These are phyloP conservation scores for Cervus canadensis DNA, from an alignment of 2,113 vertebrate genomes.

Conservation along the genomic window DNA sequence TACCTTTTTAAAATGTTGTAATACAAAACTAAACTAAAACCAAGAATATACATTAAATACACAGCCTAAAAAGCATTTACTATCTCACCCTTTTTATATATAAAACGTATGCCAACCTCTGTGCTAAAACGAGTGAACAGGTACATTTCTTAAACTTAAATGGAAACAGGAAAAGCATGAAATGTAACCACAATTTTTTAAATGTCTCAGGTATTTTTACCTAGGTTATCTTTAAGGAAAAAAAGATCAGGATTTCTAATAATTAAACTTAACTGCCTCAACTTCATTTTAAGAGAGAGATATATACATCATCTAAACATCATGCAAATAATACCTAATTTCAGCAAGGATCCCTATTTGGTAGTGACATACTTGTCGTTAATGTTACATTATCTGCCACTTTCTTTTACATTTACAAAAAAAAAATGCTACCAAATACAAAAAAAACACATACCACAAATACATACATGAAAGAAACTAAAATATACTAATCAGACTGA, in stretches of 20 bases:
- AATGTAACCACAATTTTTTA: background rate
- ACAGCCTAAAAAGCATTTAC: background rate
- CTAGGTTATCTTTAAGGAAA: background rate
- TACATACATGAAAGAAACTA: background rate
- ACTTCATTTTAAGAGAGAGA: background rate
- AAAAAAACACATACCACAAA: background rate
- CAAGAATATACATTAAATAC: background rate
- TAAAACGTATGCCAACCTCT: background rate
- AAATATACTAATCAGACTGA: background rate
- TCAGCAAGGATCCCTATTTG: background rate
- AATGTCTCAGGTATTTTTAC: background rate
- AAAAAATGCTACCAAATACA: background rate
- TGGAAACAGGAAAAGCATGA: background rate
- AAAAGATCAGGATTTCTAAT: background rate
- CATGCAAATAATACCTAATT: slow-evolving; percentile 39
- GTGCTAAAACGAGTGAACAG: background rate
- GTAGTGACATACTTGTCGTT: background rate
- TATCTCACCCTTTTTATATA: background rate
- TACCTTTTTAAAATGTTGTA: background rate
- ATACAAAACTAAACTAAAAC: slow-evolving; percentile 2
- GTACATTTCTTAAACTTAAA: background rate
- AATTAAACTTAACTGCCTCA: background rate
- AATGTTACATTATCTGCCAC: background rate
- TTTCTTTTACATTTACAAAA: slow-evolving; percentile 22
- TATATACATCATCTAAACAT: background rate